Percentiles rank a stretch among this genome's conserved stretches.
phyloP scores from a whole-genome alignment of 64 coral and sea anemone species.

The Pocillopora damicornis region DNA sequence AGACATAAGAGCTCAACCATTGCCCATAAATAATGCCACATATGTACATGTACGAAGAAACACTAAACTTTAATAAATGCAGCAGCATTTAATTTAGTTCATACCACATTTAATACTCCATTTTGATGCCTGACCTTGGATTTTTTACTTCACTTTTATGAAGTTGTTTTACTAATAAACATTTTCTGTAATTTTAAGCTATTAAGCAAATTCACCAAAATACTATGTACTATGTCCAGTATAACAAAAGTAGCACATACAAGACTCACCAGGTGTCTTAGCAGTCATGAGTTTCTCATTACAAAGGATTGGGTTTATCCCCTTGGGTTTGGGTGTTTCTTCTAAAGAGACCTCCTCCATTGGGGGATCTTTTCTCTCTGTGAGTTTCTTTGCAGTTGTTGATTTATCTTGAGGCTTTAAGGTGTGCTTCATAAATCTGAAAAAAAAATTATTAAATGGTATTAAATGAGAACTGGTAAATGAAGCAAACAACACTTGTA shows the following conservation, averaged over 20 bases:
- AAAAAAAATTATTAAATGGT: background rate
- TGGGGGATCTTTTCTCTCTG: background rate
- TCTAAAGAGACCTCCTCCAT: background rate
- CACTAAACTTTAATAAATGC: no score
- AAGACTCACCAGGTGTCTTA: slow-evolving; percentile 9
- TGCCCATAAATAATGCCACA: no score
- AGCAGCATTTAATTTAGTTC: no score
- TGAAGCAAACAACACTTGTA: background rate
- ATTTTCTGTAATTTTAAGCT: no score
- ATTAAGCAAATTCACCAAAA: background rate
- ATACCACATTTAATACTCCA: no score
- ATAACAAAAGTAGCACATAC: no score
- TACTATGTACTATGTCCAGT: background rate
- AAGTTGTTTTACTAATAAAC: no score
- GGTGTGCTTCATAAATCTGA: slow-evolving; percentile 63
- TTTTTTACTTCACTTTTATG: no score
- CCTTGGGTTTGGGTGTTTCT: background rate
- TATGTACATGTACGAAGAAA: no score
- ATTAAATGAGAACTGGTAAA: background rate
- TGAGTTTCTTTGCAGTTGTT: background rate
- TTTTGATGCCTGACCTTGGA: no score
- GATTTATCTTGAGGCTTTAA: slow-evolving; percentile 32
- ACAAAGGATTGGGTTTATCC: background rate
- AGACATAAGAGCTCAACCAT: no score
- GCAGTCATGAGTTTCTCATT: slow-evolving; percentile 19